Conservation (phyloP, 2,888 invertebrate genomes). For the Pseudoips prasinana region DNA sequence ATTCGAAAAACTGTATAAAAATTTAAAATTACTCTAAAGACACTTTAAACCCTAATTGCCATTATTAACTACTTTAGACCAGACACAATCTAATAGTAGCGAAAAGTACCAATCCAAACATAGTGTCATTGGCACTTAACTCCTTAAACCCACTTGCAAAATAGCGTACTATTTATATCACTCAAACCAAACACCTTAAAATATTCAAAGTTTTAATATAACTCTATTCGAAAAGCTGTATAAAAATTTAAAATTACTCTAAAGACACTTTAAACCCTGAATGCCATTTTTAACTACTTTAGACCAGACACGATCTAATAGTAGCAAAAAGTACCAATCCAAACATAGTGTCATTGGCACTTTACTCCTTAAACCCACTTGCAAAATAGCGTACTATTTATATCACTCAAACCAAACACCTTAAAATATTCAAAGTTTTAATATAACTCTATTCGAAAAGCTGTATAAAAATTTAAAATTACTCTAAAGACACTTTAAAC, state of each 20-base stretch:
- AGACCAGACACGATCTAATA: slow-evolving; percentile 13
- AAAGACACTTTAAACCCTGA: too few species aligned
- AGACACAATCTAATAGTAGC: slow-evolving; percentile 17
- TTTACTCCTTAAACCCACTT: slow-evolving; percentile 10
- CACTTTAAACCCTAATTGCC: too few species aligned
- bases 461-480: too few species aligned
- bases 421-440: too few species aligned
- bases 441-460: too few species aligned
- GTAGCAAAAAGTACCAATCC: slow-evolving; percentile 6
- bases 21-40: too few species aligned
- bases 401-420: slow-evolving; percentile 9
- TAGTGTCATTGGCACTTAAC: slow-evolving; percentile 17
- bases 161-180: slow-evolving; percentile 12
- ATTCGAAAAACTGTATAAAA: too few species aligned
- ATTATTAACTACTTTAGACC: not conserved
- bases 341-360: slow-evolving; percentile 17
- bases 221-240: too few species aligned
- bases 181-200: slow-evolving; percentile 12
- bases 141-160: slow-evolving; percentile 8
- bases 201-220: too few species aligned
- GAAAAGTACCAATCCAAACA: slow-evolving; percentile 1
- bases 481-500: too few species aligned
- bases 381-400: slow-evolving; percentile 12
- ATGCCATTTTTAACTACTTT: too few species aligned
- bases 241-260: too few species aligned